These are phyloP conservation scores for Hydrochoerus hydrochaeris DNA, from an alignment of 2,113 vertebrate species.

Conservation along the genomic window DNA sequence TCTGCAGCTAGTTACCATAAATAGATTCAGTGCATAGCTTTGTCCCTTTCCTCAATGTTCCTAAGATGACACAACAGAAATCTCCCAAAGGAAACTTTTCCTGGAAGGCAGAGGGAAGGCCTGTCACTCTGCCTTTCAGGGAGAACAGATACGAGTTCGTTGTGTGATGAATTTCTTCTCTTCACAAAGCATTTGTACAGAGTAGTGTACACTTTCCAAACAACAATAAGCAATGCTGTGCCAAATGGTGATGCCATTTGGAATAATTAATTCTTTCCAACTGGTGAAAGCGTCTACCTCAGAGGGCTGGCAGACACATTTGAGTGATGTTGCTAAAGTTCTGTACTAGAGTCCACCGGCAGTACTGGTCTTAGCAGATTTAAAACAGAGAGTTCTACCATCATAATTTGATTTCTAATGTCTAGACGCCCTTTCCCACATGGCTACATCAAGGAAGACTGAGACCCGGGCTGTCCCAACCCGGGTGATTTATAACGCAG, in stretches of 20 bases:
- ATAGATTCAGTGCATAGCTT: background rate
- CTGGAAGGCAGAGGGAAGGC: background rate
- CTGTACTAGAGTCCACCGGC: background rate
- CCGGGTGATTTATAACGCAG: slow-evolving; percentile 83
- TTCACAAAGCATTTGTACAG: background rate
- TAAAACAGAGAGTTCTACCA: slow-evolving; percentile 63
- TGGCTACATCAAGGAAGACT: slow-evolving; percentile 76
- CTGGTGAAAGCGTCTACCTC: background rate
- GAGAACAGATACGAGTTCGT: background rate
- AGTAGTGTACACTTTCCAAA: background rate
- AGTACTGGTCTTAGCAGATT: slow-evolving; percentile 64
- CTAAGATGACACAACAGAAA: background rate
- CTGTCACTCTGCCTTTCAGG: background rate
- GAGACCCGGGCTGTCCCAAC: slow-evolving; percentile 76
- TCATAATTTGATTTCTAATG: slow-evolving; percentile 72
- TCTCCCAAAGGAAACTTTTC: background rate
- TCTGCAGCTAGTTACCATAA: background rate
- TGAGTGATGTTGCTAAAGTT: slow-evolving; percentile 21
- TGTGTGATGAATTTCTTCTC: background rate
- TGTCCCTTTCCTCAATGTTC: background rate
- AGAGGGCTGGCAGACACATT: background rate
- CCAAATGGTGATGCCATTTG: background rate
- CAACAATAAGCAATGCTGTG: slow-evolving; percentile 15
- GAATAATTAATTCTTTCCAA: background rate
- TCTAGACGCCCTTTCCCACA: slow-evolving; percentile 83